Evolutionary conservation across 2,888 invertebrate genomes (phyloP).

Genomic region (Ethmia dodecea): DNA sequence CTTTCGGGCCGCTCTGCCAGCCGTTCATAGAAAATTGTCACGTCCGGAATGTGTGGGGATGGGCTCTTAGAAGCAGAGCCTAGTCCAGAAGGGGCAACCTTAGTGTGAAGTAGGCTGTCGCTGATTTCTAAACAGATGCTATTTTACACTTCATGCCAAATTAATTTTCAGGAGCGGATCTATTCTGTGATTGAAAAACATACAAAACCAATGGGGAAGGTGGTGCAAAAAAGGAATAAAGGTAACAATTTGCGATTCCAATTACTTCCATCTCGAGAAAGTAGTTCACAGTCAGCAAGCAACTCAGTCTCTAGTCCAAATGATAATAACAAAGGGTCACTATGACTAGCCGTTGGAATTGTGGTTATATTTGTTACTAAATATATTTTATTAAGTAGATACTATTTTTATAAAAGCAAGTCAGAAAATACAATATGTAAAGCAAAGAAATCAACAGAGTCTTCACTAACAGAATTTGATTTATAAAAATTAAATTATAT

Average conservation of each 20-base stretch:
- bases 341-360: conserved; percentile 58
- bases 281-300: conserved; percentile 24
- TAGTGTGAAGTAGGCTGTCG: too few species aligned
- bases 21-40: too few species aligned
- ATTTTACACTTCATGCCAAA: too few species aligned
- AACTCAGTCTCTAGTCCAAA: conserved; percentile 25
- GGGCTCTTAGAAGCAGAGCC: too few species aligned
- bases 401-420: conserved; percentile 29
- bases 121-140: too few species aligned
- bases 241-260: conserved; percentile 80
- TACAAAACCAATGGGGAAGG: conserved; percentile 66
- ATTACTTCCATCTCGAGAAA: conserved; percentile 68
- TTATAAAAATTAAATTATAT: too few species aligned
- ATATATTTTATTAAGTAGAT: conserved; percentile 46
- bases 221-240: conserved; percentile 81
- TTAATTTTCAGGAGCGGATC: conserved; percentile 79
- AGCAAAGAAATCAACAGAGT: too few species aligned
- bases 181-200: conserved; percentile 74
- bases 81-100: too few species aligned
- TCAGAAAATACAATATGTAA: too few species aligned
- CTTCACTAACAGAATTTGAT: too few species aligned
- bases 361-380: conserved; percentile 41
- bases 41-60: too few species aligned
- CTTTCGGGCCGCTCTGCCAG: too few species aligned
- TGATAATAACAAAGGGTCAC: conserved; percentile 42